Conservation (phyloP, 2,888 invertebrate genomes). For the Melanostoma mellinum region DNA sequence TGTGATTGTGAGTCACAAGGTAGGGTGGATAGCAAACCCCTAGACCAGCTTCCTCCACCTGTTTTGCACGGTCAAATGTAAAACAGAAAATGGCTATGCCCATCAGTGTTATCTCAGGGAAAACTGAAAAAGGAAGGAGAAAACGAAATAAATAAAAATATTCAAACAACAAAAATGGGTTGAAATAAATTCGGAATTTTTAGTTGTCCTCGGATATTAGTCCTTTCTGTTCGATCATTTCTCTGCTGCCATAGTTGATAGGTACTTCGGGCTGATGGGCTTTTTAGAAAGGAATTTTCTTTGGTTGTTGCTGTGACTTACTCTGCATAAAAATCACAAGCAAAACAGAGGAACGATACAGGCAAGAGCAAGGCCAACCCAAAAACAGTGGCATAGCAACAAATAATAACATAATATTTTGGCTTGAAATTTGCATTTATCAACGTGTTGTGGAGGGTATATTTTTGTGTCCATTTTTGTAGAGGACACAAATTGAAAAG, state of each 20-base stretch:
- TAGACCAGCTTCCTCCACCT: neutral
- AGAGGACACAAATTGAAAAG: neutral
- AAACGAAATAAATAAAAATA: slow-evolving; percentile 15
- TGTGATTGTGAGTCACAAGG: slow-evolving; percentile 24
- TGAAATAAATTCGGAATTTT: slow-evolving; percentile 8
- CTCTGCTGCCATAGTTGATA: neutral
- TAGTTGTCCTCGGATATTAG: neutral
- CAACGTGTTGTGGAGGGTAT: slow-evolving; percentile 23
- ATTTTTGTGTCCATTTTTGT: slow-evolving; percentile 14
- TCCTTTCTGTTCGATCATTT: slow-evolving; percentile 30
- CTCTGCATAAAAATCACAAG: slow-evolving; percentile 28
- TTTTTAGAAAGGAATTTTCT: neutral
- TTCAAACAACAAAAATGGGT: slow-evolving; percentile 19
- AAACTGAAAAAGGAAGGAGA: neutral
- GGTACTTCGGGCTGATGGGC: slow-evolving; percentile 1
- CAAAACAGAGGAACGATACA: slow-evolving; percentile 30
- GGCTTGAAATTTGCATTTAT: slow-evolving; percentile 61
- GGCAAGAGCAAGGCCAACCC: neutral
- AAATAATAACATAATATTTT: slow-evolving; percentile 63
- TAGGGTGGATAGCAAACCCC: neutral
- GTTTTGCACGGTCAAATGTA: too few relatives aligned
- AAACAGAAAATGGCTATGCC: slow-evolving; percentile 38
- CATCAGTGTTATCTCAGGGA: slow-evolving; percentile 36
- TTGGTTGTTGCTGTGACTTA: slow-evolving; percentile 6
- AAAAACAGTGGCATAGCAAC: slow-evolving; percentile 26